A percentile compares a stretch with the other conserved stretches of the same genome.
Conservation (phyloP, 2,888 invertebrate species). For the Mantis religiosa region DNA sequence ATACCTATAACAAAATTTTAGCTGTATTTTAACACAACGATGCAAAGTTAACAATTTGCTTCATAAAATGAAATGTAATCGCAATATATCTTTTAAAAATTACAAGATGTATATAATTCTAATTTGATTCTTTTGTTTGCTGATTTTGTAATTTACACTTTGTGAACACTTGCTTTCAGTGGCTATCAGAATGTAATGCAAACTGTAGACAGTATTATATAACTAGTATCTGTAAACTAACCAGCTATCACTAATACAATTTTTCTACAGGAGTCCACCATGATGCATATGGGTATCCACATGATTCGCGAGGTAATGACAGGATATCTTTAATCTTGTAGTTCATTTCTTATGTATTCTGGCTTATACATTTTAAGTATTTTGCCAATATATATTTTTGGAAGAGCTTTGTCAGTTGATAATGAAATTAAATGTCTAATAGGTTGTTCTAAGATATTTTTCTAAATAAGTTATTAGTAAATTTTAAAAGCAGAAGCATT, state of each 20-base stretch:
- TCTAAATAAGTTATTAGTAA: too few species aligned
- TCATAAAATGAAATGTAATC: too few species aligned
- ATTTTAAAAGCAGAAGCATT: too few species aligned
- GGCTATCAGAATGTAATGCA: not conserved
- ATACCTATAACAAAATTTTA: too few species aligned
- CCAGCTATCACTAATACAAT: slow-evolving; percentile 12
- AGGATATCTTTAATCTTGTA: not conserved
- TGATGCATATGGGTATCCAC: slow-evolving; percentile 61
- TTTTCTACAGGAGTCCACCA: slow-evolving; percentile 52
- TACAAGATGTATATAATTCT: not conserved
- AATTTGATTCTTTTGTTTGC: not conserved
- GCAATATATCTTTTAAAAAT: not conserved
- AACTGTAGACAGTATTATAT: too few species aligned
- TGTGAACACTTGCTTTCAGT: not conserved
- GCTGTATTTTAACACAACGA: too few species aligned
- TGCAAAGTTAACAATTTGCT: too few species aligned
- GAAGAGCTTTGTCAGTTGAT: not conserved
- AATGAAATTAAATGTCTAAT: not conserved
- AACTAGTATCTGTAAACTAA: not conserved
- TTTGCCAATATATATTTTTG: not conserved
- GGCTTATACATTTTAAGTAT: not conserved
- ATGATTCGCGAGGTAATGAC: slow-evolving; percentile 69
- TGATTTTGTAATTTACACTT: not conserved
- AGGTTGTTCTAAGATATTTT: too few species aligned
- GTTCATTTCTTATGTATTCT: not conserved